These are phyloP conservation scores for Onychorhynchus coronatus DNA, from an alignment of 2,113 vertebrate species.

Conservation along the genomic window DNA sequence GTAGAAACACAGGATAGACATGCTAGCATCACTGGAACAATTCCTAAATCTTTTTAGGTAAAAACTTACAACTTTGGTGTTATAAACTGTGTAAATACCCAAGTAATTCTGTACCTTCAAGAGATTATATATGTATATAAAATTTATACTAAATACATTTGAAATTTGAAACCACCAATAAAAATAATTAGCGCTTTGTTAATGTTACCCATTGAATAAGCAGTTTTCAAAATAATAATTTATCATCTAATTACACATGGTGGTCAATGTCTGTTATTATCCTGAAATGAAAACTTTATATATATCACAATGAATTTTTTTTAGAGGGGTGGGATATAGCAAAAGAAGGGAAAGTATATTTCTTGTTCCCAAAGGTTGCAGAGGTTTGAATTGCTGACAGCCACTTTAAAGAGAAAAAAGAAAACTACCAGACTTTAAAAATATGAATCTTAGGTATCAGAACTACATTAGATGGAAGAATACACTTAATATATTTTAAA, in stretches of 20 bases:
- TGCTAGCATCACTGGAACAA: neutral
- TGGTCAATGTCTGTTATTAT: neutral
- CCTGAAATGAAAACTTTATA: neutral
- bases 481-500: neutral
- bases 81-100: neutral
- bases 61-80: neutral
- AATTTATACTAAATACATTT: neutral
- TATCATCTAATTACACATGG: neutral
- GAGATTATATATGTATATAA: neutral
- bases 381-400: neutral
- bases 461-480: neutral
- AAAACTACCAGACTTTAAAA: neutral
- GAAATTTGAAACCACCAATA: neutral
- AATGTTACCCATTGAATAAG: neutral
- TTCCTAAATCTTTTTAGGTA: accelerated
- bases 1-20: neutral
- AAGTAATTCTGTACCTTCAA: neutral
- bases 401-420: neutral
- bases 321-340: accelerated
- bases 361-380: neutral
- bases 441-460: neutral
- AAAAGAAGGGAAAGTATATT: neutral
- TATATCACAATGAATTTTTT: neutral
- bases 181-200: neutral
- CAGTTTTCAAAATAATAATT: neutral